Conservation (phyloP, 2,888 invertebrate genomes). For the Ichneumoninae sp. region DNA sequence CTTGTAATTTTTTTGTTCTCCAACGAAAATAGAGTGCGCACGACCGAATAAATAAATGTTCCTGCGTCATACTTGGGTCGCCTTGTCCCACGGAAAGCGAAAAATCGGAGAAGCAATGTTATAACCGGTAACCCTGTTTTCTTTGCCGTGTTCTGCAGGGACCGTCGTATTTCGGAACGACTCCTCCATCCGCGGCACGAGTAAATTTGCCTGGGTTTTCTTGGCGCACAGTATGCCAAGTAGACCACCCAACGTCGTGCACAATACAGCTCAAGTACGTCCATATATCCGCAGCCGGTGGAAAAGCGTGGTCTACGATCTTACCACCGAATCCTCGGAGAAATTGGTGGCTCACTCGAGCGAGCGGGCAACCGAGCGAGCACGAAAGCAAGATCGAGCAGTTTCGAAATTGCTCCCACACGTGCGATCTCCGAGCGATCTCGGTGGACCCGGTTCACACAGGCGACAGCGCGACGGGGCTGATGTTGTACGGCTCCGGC, state of each 20-base stretch:
- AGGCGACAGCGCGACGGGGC: neutral
- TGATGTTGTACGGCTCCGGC: constrained; percentile 13
- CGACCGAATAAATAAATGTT: neutral
- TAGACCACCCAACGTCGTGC: constrained; percentile 27
- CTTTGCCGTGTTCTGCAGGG: constrained; percentile 25
- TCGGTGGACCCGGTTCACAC: constrained; percentile 58
- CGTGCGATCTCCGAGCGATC: constrained; percentile 50
- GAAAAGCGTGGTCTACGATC: constrained; percentile 52
- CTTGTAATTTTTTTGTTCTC: neutral
- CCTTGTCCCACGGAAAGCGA: neutral
- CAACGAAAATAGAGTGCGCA: neutral
- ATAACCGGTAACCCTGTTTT: constrained; percentile 53
- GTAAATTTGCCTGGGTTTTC: constrained; percentile 49
- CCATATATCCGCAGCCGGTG: constrained; percentile 37
- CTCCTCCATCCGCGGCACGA: constrained; percentile 54
- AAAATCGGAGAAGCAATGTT: constrained; percentile 10
- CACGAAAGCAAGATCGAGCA: constrained; percentile 30
- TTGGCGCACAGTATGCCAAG: constrained; percentile 8
- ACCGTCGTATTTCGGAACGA: constrained; percentile 39
- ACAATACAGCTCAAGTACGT: constrained; percentile 43
- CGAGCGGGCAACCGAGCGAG: constrained; percentile 50
- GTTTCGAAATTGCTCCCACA: constrained; percentile 53
- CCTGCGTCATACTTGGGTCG: neutral
- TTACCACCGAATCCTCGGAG: constrained; percentile 40
- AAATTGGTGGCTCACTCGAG: constrained; percentile 56